Evolutionary conservation across 92 coral and sea anemone genomes (phyloP).

Genomic region (Paragorgia papillata): DNA sequence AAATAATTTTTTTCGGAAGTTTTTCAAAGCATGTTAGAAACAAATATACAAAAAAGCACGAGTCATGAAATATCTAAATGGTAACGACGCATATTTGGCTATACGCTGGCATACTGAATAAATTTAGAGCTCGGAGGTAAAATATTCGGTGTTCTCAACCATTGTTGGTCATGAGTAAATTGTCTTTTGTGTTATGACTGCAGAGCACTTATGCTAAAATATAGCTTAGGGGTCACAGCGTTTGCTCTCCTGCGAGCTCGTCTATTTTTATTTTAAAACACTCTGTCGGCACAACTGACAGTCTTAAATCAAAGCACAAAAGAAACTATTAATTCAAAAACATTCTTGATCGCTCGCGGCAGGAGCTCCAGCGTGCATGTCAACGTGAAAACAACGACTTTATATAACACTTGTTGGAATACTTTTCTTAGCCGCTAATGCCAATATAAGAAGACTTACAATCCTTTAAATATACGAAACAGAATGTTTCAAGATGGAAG

Average conservation of each 20-base stretch:
- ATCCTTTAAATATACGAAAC: neutral
- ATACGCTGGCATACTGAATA: neutral
- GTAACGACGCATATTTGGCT: neutral
- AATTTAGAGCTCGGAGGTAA: neutral
- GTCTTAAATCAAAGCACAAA: neutral
- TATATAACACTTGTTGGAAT: too few relatives aligned
- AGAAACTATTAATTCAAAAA: neutral
- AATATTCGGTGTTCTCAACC: too few relatives aligned
- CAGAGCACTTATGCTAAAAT: too few relatives aligned
- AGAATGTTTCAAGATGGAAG: neutral
- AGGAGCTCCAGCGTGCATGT: neutral
- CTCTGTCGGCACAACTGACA: conserved; percentile 5
- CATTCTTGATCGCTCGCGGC: neutral
- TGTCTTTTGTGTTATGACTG: too few relatives aligned
- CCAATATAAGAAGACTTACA: neutral
- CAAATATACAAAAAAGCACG: too few relatives aligned
- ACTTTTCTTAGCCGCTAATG: neutral
- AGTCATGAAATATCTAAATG: too few relatives aligned
- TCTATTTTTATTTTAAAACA: neutral
- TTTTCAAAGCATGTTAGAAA: too few relatives aligned
- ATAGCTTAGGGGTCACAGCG: neutral
- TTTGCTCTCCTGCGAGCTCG: neutral
- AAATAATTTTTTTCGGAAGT: too few relatives aligned
- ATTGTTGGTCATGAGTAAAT: too few relatives aligned
- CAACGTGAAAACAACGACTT: conserved; percentile 3